Percentiles rank a stretch among this genome's conserved stretches.
Evolutionary conservation across 2,113 vertebrate genomes (phyloP).

Genomic region (Elachura formosa): DNA sequence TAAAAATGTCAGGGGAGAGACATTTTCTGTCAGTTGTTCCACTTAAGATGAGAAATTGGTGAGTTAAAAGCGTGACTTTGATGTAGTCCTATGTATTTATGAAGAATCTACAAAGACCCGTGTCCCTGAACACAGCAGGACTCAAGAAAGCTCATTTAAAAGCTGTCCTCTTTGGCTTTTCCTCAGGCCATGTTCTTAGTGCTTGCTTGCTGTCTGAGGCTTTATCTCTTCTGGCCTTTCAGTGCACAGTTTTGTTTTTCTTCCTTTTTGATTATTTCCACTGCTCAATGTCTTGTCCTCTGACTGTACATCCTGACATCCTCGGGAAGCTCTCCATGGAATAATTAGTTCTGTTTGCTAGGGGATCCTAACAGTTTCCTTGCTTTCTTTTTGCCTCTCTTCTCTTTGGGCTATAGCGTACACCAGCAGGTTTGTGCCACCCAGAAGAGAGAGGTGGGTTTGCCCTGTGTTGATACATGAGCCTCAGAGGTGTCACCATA

Average conservation of each 20-base stretch:
- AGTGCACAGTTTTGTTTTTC: neutral
- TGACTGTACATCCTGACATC: neutral
- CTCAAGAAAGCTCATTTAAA: neutral
- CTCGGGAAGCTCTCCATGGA: neutral
- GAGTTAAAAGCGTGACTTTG: neutral
- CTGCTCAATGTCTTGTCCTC: neutral
- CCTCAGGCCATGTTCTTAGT: neutral
- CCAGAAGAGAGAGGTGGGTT: neutral
- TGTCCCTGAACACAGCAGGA: neutral
- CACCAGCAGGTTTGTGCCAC: neutral
- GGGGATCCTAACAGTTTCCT: neutral
- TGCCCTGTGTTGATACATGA: neutral
- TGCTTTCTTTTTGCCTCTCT: neutral
- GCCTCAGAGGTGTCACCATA: neutral
- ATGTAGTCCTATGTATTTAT: neutral
- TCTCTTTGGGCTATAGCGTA: neutral
- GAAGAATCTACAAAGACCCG: neutral
- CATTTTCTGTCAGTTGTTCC: neutral
- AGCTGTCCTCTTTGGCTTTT: neutral
- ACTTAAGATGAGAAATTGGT: neutral
- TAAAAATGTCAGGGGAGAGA: neutral
- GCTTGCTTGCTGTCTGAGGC: neutral
- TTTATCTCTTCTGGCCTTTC: neutral
- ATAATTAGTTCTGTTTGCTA: neutral
- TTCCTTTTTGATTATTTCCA: neutral